These are phyloP conservation scores for Chrysolina haemoptera DNA, from an alignment of 2,888 invertebrate genomes.

Conservation along the genomic window DNA sequence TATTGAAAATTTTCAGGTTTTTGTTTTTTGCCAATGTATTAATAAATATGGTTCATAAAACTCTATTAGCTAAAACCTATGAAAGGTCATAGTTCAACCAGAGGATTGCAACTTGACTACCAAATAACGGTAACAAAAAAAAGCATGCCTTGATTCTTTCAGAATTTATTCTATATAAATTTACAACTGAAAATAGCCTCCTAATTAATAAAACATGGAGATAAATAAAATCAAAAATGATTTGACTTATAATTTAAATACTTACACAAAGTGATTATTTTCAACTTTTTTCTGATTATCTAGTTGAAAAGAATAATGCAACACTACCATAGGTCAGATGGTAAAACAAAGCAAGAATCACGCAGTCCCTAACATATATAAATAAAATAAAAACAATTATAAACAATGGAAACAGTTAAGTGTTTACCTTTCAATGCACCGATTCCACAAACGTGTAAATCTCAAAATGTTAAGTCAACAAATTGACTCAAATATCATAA, in stretches of 20 bases:
- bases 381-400: conserved; percentile 32
- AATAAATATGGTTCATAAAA: too few relatives aligned
- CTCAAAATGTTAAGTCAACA: conserved; percentile 31
- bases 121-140: not conserved
- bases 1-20: too few relatives aligned
- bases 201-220: conserved; percentile 49
- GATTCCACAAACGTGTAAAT: not conserved
- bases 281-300: conserved; percentile 33
- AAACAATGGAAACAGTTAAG: conserved; percentile 22
- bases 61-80: too few relatives aligned
- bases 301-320: conserved; percentile 33
- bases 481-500: conserved; percentile 44
- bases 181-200: conserved; percentile 50
- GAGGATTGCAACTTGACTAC: too few relatives aligned
- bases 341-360: conserved; percentile 39
- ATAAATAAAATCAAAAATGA: conserved; percentile 46
- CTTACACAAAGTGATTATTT: conserved; percentile 34
- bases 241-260: conserved; percentile 44
- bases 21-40: too few relatives aligned
- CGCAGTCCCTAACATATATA: conserved; percentile 34
- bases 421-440: not conserved
- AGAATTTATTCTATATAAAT: conserved; percentile 53
- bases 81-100: too few relatives aligned
- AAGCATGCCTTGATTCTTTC: conserved; percentile 36
- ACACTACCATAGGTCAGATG: conserved; percentile 21